Evolutionary conservation across 2,888 invertebrate genomes (phyloP).

Genomic region (Conops quadrifasciatus): DNA sequence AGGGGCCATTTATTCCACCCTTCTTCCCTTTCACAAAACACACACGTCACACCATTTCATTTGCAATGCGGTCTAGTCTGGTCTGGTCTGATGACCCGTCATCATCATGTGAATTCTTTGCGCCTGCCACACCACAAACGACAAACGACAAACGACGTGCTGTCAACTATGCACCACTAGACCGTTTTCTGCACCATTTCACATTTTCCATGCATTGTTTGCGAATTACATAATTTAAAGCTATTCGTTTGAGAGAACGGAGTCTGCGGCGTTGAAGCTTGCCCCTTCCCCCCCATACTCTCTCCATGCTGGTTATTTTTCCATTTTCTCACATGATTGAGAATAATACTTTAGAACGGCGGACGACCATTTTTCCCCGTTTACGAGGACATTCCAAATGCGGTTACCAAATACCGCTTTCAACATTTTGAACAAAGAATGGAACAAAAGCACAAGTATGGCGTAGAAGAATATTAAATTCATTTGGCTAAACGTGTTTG

Average conservation of each 20-base stretch:
- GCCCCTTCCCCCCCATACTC: too few species aligned
- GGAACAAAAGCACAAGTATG: too few species aligned
- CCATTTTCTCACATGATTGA: too few species aligned
- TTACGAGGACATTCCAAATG: too few species aligned
- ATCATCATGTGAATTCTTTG: background rate
- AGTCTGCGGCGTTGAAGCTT: background rate
- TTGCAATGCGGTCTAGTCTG: background rate
- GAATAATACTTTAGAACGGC: too few species aligned
- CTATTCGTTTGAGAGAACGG: background rate
- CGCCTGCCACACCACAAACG: background rate
- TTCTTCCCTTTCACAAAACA: too few species aligned
- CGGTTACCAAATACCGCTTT: too few species aligned
- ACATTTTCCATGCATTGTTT: slow-evolving; percentile 21
- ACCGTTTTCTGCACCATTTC: slow-evolving; percentile 16
- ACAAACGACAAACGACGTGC: too few species aligned
- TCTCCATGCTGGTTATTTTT: too few species aligned
- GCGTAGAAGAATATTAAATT: slow-evolving; percentile 3
- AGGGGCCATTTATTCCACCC: background rate
- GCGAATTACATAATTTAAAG: slow-evolving; percentile 16
- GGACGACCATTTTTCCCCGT: too few species aligned
- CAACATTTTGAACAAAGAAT: too few species aligned
- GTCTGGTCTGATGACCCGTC: background rate
- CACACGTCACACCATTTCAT: background rate
- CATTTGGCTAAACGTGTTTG: slow-evolving; percentile 28
- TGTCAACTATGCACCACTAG: slow-evolving; percentile 18